Evolutionary conservation across 1,140 invertebrate genomes (phyloP).

Genomic region (Acromyrmex echinatior): DNA sequence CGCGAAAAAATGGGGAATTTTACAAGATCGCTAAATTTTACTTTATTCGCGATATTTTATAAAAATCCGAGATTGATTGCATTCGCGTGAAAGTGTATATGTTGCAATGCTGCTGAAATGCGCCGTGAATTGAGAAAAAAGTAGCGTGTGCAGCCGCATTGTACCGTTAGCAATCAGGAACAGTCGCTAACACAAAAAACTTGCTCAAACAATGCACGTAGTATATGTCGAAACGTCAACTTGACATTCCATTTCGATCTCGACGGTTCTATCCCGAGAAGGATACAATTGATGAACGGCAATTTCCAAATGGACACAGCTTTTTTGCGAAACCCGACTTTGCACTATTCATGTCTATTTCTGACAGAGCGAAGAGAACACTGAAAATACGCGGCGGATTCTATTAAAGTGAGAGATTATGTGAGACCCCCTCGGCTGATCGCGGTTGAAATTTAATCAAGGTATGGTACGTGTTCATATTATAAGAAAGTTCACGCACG

Average conservation of each 20-base stretch:
- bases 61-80: conserved; percentile 40
- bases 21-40: neutral
- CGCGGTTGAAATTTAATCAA: conserved; percentile 43
- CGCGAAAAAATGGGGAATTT: neutral
- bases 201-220: conserved; percentile 45
- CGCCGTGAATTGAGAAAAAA: conserved; percentile 33
- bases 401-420: conserved; percentile 45
- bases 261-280: conserved; percentile 27
- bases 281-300: conserved; percentile 57
- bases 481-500: conserved; percentile 49
- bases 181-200: conserved; percentile 43
- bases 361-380: conserved; percentile 4
- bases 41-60: conserved; percentile 29
- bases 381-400: conserved; percentile 8
- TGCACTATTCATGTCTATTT: conserved; percentile 3
- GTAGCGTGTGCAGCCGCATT: conserved; percentile 26
- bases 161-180: conserved; percentile 52
- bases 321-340: conserved; percentile 33
- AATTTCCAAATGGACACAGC: conserved; percentile 57
- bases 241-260: conserved; percentile 58
- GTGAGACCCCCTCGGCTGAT: conserved; percentile 15
- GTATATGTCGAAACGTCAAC: conserved; percentile 44
- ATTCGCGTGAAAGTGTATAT: conserved; percentile 18
- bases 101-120: neutral
- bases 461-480: conserved; percentile 10